Base-by-base conservation (phyloP, 2,888 invertebrate genomes). In the Spodoptera exigua region DNA sequence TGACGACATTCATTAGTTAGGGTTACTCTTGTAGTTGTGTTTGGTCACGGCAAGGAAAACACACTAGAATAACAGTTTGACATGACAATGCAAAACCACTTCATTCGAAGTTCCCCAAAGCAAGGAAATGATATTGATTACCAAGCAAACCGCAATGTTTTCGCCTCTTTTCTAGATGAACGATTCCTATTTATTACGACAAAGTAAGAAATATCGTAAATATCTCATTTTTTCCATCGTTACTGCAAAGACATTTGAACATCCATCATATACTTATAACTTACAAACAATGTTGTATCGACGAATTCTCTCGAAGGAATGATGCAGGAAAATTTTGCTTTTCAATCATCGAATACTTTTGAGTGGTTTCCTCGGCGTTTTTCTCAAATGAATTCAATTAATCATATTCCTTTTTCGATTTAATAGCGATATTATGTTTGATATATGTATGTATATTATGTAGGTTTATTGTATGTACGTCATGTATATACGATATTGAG, bases 1-100 rank as follows among this genome's bases (percentile, higher is more conserved):
- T 53, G 54, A 72, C 63, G 77, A 82, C 76, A 74, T 85, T 82
- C 80, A 78, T 82, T 80, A 80, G 79, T 79, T 74, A 57, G 52
- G 54, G 48, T 34, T 55, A 44, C 40, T 70, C 34, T 64, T 66
- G 59, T 63, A 62, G 44, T 43, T 48, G 34, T 65, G 60, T 68
- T 61, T 68, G 44, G 40, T 53, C 52, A 48, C 27, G 52, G 34
- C 45, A 56, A 41, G 40, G 36, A 45, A 27, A 3, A 14, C 13
- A 35, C 18, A 40, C 36, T n/a, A 21, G 39, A 62, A 64, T 41
- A 63, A 64, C 35, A 57, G 3, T 49, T 13, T n/a, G 12, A 45
- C 17, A 14, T 36, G n/a, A 10, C 16, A 35, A 40, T 11, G 16
- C 27, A 27, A 27, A 9, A 27, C 27, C 27, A 27, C 27, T 27